These are phyloP conservation scores for Rhagonycha fulva DNA, from an alignment of 2,888 invertebrate genomes.

Conservation along the genomic window DNA sequence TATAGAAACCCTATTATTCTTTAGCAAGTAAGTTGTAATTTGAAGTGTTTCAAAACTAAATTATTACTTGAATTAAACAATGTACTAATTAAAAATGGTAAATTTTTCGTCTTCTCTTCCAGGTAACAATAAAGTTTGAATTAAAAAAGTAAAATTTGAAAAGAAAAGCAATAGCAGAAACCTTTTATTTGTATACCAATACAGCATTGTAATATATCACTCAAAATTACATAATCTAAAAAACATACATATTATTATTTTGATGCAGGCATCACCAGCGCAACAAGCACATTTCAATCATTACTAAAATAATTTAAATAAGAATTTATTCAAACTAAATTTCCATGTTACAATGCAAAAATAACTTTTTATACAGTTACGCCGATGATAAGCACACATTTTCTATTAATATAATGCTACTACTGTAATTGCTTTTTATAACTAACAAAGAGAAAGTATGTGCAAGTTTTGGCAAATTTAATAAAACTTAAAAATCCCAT, in stretches of 20 bases:
- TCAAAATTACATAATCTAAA: slow-evolving; percentile 12
- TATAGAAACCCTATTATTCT: neutral
- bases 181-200: slow-evolving; percentile 35
- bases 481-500: neutral
- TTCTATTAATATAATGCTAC: neutral
- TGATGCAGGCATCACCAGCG: neutral
- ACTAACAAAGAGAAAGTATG: neutral
- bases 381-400: neutral
- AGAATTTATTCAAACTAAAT: neutral
- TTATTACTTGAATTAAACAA: too few species aligned
- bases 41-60: too few species aligned
- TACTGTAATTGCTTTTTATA: neutral
- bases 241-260: slow-evolving; percentile 1
- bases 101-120: too few species aligned
- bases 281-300: neutral
- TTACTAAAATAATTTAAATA: neutral
- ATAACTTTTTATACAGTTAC: neutral
- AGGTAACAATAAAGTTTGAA: too few species aligned
- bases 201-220: slow-evolving; percentile 32
- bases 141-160: neutral
- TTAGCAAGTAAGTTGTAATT: neutral
- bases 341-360: neutral
- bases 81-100: too few species aligned
- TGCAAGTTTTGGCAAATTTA: neutral
- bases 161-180: slow-evolving; percentile 17